A percentile compares a stretch with the other conserved stretches of the same genome.
phyloP scores from a whole-genome alignment of 1,140 invertebrate genomes.

The Ostrea edulis region DNA sequence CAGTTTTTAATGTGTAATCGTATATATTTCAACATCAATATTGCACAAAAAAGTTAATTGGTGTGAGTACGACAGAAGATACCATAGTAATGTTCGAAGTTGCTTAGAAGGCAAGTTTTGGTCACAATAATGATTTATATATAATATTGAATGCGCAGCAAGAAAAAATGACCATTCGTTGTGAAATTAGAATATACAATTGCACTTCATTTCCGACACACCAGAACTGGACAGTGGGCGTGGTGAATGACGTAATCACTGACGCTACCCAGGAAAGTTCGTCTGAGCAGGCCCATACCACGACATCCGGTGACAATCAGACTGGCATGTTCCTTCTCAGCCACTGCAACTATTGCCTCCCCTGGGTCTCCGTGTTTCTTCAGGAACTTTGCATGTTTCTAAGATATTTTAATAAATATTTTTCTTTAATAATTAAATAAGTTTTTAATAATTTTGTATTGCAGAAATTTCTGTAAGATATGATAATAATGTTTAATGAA shows the following conservation, averaged over 20 bases:
- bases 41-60: too few species aligned
- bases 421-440: not conserved
- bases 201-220: conserved; percentile 40
- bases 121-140: too few species aligned
- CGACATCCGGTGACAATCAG: conserved; percentile 60
- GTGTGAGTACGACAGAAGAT: too few species aligned
- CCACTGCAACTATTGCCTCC: conserved; percentile 55
- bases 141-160: too few species aligned
- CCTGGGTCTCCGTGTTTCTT: conserved; percentile 48
- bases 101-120: too few species aligned
- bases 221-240: conserved; percentile 56
- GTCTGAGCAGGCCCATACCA: conserved; percentile 54
- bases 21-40: too few species aligned
- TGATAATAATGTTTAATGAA: too few species aligned
- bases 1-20: too few species aligned
- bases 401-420: too few species aligned
- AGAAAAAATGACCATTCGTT: conserved; percentile 3
- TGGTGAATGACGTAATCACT: conserved; percentile 65
- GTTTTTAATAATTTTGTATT: too few species aligned
- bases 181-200: not conserved
- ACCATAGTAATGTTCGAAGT: too few species aligned
- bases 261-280: conserved; percentile 61
- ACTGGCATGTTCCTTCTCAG: conserved; percentile 60
- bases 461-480: too few species aligned
- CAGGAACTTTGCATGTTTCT: not conserved